Conservation (phyloP, 2,888 invertebrate genomes). For the Agelastica alni region DNA sequence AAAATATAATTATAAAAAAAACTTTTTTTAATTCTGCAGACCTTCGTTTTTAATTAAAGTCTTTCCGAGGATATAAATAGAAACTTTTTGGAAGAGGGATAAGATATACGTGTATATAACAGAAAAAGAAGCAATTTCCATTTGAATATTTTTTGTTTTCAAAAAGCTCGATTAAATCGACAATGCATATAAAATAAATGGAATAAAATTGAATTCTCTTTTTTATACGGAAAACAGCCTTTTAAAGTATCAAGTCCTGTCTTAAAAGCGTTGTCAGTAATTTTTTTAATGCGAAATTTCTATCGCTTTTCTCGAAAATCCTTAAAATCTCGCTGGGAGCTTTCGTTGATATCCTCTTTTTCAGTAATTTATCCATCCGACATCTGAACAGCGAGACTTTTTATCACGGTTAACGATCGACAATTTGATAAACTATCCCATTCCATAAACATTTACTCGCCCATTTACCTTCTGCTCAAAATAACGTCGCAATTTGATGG, state of each 20-base stretch:
- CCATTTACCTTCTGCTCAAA: conserved; percentile 1
- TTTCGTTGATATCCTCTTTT: conserved; percentile 6
- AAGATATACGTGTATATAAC: too few relatives aligned
- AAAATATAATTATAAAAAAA: too few relatives aligned
- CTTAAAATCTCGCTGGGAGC: conserved; percentile 4
- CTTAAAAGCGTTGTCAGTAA: conserved; percentile 2
- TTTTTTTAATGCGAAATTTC: conserved; percentile 4
- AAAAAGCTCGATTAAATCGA: conserved; percentile 4
- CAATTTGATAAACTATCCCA: conserved; percentile 13
- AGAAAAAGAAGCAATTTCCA: conserved; percentile 1
- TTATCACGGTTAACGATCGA: conserved; percentile 10
- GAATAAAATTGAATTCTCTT: neutral
- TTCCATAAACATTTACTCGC: conserved; percentile 10
- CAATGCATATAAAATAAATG: conserved; percentile 2
- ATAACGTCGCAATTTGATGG: neutral
- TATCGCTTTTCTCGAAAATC: conserved; percentile 3
- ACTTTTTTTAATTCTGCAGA: too few relatives aligned
- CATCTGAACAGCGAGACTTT: conserved; percentile 11
- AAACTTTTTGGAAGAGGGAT: too few relatives aligned
- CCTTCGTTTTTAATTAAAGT: too few relatives aligned
- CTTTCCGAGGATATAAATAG: too few relatives aligned
- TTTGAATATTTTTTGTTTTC: too few relatives aligned
- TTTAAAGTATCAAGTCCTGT: conserved; percentile 3
- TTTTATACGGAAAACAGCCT: neutral
- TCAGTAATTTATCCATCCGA: conserved; percentile 10